Conservation (phyloP, 2,113 vertebrate genomes). For the Proterorhinus semilunaris region DNA sequence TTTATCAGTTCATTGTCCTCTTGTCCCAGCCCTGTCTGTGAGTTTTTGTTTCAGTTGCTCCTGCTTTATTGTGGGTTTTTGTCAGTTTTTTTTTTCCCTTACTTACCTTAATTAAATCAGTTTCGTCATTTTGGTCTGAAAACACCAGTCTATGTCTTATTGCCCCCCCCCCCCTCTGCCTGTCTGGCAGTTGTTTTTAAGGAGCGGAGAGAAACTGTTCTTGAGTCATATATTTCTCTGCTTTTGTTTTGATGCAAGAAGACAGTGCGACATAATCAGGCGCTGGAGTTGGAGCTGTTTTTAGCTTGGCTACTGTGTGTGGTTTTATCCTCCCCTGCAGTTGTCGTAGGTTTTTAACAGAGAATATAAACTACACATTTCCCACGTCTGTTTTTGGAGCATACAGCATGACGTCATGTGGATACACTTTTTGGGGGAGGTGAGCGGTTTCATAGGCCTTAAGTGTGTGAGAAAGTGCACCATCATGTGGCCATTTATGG, state of each 20-base stretch:
- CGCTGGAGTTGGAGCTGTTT: conserved; percentile 1
- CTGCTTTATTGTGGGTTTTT: too few species aligned
- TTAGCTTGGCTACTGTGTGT: conserved; percentile 1
- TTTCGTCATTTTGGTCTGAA: background rate
- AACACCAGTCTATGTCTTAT: conserved; percentile 5
- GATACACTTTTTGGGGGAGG: conserved; percentile 13
- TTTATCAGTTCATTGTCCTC: too few species aligned
- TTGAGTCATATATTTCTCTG: conserved; percentile 3
- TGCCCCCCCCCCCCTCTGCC: background rate
- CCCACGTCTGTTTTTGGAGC: conserved; percentile 22
- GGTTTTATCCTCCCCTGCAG: background rate
- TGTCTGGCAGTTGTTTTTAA: conserved; percentile 8
- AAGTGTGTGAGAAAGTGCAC: conserved; percentile 31
- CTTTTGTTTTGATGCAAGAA: conserved; percentile 8
- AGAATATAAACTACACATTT: background rate
- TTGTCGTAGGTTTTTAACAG: background rate
- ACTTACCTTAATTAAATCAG: too few species aligned
- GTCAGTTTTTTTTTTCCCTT: too few species aligned
- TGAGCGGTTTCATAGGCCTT: conserved; percentile 9
- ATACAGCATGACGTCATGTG: conserved; percentile 51
- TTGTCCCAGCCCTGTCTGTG: too few species aligned
- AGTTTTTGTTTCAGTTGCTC: too few species aligned
- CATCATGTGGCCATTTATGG: conserved; percentile 45
- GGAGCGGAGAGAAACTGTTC: background rate
- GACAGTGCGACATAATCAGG: background rate